Base-by-base conservation (phyloP, 2,797 vertebrate genomes). In the Buceros bicornis region DNA sequence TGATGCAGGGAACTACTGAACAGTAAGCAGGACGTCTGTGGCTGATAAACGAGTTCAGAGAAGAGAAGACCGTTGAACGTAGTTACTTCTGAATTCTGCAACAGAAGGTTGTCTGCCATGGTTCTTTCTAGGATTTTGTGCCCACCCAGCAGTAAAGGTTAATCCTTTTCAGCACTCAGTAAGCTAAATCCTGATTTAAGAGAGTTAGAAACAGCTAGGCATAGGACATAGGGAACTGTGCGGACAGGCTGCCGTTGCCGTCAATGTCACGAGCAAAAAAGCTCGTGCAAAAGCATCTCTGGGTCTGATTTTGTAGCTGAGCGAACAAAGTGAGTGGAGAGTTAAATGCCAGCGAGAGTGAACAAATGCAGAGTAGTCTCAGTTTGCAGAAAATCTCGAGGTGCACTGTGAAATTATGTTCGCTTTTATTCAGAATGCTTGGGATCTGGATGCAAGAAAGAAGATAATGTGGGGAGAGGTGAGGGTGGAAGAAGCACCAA, bases 31-130 rank as follows among this genome's bases (percentile, higher is more conserved):
- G 51, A 58, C 83, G 62, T 82, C 73, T 90, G 51, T 62, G 79
- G 37, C 69, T 82, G 89, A 81, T 90, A 93, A 89, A 90, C 43
- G 45, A 83, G n/a, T 88, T 90, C n/a, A 88, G 93, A 51, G 83
- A 90, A 72, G 31, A 86, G 51, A 62, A 82, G 60, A 61, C 8
- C 69, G 20, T 60, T 88, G 54, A 57, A 89, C 14, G 6, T 25
- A 74, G 72, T 37, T 89, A 13, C 37, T 90, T 91, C 61, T 87
- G 2, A 76, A 45, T 86, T 90, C 43, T 82, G 28, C 18, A 66
- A 29, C 47, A 83, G 50, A 61, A 87, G 31, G 37, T 70, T 3
- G 0, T 62, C 50, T 80, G 40, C 48, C 51, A 4, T 89, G 22
- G 84, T 70, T 90, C 88, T 35, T 43, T 87, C n/a, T 92, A 57